Evolutionary conservation across 2,797 vertebrate genomes (phyloP).

Genomic region (Pyrocephalus nanus): DNA sequence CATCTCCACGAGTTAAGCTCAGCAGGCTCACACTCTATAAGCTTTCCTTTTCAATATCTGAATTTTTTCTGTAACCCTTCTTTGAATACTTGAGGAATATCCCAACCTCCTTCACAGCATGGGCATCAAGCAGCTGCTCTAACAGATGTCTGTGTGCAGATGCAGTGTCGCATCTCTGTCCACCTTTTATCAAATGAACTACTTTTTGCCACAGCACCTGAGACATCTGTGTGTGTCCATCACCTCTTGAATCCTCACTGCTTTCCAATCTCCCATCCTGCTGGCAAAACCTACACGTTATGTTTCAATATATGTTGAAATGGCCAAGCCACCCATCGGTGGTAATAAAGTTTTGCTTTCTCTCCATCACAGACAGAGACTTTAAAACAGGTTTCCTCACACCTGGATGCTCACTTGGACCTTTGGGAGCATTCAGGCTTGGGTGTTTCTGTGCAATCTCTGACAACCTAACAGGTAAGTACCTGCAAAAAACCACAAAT

Average conservation of each 20-base stretch:
- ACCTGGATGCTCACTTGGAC: background rate
- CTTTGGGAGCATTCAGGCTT: background rate
- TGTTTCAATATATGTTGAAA: background rate
- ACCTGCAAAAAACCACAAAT: background rate
- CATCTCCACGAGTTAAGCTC: background rate
- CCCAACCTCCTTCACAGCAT: background rate
- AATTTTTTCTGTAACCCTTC: background rate
- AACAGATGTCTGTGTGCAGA: background rate
- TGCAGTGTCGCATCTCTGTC: background rate
- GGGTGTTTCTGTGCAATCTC: background rate
- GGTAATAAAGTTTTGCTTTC: background rate
- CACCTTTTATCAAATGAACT: background rate
- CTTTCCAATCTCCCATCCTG: background rate
- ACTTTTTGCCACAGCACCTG: background rate
- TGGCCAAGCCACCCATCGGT: background rate
- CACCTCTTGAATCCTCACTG: background rate
- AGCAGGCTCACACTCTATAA: background rate
- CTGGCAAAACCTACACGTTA: background rate
- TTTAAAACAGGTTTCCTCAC: background rate
- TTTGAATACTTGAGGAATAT: background rate
- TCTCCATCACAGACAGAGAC: background rate
- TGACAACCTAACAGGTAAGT: background rate
- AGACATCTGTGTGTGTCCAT: background rate
- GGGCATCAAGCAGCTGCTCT: background rate
- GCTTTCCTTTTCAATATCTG: background rate